Percentiles rank a stretch among this genome's conserved stretches.
These are phyloP conservation scores for Eilema sororculum DNA, from an alignment of 2,888 invertebrate species.

Conservation along the genomic window DNA sequence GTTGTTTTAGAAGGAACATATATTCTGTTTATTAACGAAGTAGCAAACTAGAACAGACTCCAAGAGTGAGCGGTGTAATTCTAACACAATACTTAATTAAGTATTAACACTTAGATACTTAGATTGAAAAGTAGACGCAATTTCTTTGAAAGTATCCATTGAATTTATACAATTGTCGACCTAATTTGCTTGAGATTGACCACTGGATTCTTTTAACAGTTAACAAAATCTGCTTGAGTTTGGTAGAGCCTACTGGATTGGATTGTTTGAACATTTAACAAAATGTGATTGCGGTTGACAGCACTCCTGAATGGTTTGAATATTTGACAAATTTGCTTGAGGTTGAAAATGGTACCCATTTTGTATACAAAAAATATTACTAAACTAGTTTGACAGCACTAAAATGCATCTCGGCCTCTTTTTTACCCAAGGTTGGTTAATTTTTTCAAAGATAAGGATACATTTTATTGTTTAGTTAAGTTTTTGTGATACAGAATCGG, in stretches of 20 bases:
- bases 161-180: not conserved
- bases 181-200: not conserved
- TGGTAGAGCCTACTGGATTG: conserved; percentile 6
- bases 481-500: not conserved
- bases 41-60: too few species aligned
- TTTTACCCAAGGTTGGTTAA: not conserved
- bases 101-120: too few species aligned
- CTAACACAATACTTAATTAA: too few species aligned
- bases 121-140: not conserved
- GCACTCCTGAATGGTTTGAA: conserved; percentile 8
- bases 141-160: not conserved
- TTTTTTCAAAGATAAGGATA: too few species aligned
- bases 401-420: not conserved
- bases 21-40: too few species aligned
- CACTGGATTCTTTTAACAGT: not conserved
- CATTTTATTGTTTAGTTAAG: not conserved
- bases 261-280: conserved; percentile 1
- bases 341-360: not conserved
- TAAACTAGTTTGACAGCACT: not conserved
- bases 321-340: conserved; percentile 4
- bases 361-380: not conserved
- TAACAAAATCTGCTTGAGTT: not conserved
- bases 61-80: too few species aligned
- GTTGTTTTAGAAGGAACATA: too few species aligned
- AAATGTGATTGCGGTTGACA: not conserved